phyloP scores from a whole-genome alignment of 1,140 invertebrate genomes.

The Cherax destructor region DNA sequence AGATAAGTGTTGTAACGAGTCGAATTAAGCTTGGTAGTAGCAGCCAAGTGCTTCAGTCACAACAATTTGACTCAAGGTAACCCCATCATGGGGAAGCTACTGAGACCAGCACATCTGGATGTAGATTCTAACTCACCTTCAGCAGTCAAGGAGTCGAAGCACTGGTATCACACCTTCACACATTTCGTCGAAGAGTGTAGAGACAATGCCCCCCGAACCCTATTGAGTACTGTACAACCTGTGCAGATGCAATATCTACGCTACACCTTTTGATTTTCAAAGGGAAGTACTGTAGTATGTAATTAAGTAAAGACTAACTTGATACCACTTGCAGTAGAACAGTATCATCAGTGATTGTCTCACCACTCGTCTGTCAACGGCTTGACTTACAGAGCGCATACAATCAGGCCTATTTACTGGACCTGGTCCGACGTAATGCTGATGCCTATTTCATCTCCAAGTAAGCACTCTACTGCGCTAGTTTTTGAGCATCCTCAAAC shows the following conservation, averaged over 20 bases:
- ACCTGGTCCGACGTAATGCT: neutral
- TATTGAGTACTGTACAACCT: neutral
- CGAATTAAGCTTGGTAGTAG: no score
- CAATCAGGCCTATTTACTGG: neutral
- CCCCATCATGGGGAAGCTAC: neutral
- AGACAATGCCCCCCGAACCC: no score
- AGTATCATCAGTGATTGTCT: neutral
- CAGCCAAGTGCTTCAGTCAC: no score
- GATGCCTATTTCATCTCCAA: neutral
- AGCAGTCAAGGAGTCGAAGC: slow-evolving; percentile 6
- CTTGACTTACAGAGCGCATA: neutral
- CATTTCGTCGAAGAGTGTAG: neutral
- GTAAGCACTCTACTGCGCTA: neutral
- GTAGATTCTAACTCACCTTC: neutral
- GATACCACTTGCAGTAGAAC: neutral
- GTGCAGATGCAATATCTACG: neutral
- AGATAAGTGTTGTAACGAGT: no score
- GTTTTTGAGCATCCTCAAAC: neutral
- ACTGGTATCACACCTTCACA: neutral
- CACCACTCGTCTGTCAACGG: neutral
- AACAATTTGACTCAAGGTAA: no score
- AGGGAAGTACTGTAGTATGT: no score
- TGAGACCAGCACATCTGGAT: neutral
- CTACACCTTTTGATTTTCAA: neutral
- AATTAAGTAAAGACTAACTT: neutral